A percentile compares a stretch with the other conserved stretches of the same genome.
Evolutionary conservation across 2,113 vertebrate species (phyloP).

Genomic region (Ia io): DNA sequence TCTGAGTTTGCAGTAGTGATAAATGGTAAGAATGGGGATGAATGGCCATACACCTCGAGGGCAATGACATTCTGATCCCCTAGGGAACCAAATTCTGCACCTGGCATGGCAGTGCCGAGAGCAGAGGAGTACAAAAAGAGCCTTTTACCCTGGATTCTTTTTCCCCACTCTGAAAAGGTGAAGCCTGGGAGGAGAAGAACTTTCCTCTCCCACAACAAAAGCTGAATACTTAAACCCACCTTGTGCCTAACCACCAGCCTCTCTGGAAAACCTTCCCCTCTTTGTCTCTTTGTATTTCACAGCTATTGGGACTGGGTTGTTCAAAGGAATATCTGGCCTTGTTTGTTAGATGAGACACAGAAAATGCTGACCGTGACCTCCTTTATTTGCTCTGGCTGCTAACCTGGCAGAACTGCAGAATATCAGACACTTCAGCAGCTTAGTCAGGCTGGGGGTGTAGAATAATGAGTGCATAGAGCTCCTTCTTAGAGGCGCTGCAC

Average conservation of each 20-base stretch:
- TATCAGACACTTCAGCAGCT: slow-evolving; percentile 18
- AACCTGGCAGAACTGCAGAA: background rate
- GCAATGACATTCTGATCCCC: background rate
- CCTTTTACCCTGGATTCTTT: background rate
- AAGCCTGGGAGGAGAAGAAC: background rate
- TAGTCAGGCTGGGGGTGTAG: background rate
- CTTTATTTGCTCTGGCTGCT: slow-evolving; percentile 27
- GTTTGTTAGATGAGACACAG: slow-evolving; percentile 41
- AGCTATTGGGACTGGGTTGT: background rate
- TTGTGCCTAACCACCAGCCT: background rate
- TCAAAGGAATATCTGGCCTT: slow-evolving; percentile 49
- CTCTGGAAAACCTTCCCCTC: background rate
- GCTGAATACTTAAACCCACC: slow-evolving; percentile 62
- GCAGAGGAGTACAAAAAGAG: slow-evolving; percentile 50
- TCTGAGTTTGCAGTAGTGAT: background rate
- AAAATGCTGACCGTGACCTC: slow-evolving; percentile 58
- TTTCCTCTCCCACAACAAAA: slow-evolving; percentile 60
- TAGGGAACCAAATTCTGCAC: slow-evolving; percentile 3
- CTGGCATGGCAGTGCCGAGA: slow-evolving; percentile 27
- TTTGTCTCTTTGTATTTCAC: slow-evolving; percentile 49
- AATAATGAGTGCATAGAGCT: slow-evolving; percentile 25
- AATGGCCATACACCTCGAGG: background rate
- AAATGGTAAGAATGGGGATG: background rate
- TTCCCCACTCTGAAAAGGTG: slow-evolving; percentile 23
- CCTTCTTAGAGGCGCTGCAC: background rate